A percentile compares a stretch with the other conserved stretches of the same genome.
These are phyloP conservation scores for Monochamus alternatus DNA, from an alignment of 2,888 invertebrate genomes.

Conservation along the genomic window DNA sequence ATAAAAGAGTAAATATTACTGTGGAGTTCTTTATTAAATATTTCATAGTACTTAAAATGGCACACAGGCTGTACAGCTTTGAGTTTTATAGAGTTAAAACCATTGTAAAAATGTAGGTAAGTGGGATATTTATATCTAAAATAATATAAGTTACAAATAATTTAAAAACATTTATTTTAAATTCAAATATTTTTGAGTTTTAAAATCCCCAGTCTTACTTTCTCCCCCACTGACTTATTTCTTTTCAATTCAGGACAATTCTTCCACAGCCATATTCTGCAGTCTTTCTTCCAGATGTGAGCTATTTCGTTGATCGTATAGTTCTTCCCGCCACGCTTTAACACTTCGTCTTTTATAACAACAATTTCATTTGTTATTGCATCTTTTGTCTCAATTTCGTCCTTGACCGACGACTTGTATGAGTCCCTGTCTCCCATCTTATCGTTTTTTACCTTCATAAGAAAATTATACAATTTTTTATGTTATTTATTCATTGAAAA, in stretches of 20 bases:
- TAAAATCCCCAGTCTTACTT: slow-evolving; percentile 46
- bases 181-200: slow-evolving; percentile 31
- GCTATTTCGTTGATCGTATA: slow-evolving; percentile 77
- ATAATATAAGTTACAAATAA: slow-evolving; percentile 24
- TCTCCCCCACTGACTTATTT: slow-evolving; percentile 62
- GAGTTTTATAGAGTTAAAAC: slow-evolving; percentile 10
- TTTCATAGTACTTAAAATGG: not conserved
- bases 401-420: slow-evolving; percentile 25
- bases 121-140: slow-evolving; percentile 10
- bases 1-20: slow-evolving; percentile 24
- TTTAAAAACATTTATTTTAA: slow-evolving; percentile 15
- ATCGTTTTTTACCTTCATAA: slow-evolving; percentile 42
- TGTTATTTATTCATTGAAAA: too few relatives aligned
- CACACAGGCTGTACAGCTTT: not conserved
- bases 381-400: slow-evolving; percentile 60
- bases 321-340: slow-evolving; percentile 74
- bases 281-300: slow-evolving; percentile 81
- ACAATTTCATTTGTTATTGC: slow-evolving; percentile 61
- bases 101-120: slow-evolving; percentile 14
- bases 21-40: not conserved
- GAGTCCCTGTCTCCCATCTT: slow-evolving; percentile 41
- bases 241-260: slow-evolving; percentile 59
- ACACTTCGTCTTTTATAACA: slow-evolving; percentile 73
- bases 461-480: not conserved
- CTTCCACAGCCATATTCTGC: slow-evolving; percentile 80